These are phyloP conservation scores for Petrophora chlorosata DNA, from an alignment of 2,888 invertebrate genomes.

Conservation along the genomic window DNA sequence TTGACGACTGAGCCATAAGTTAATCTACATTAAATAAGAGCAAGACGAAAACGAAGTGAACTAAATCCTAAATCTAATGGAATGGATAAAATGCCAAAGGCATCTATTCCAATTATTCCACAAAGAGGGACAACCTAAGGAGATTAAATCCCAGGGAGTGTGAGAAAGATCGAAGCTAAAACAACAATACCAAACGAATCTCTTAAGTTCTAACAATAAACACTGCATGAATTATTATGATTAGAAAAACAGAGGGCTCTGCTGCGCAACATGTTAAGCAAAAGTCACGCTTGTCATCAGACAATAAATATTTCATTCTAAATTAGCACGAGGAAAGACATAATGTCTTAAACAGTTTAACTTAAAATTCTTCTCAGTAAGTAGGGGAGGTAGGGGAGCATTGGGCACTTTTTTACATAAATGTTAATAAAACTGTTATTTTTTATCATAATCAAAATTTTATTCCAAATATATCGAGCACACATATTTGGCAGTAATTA, in stretches of 20 bases:
- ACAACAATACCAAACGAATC: constrained; percentile 1
- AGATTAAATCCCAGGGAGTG: not conserved
- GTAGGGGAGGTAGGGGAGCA: too few relatives aligned
- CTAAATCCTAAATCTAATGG: constrained; percentile 10
- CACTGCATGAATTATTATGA: constrained; percentile 4
- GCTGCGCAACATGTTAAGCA: not conserved
- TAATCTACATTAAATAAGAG: constrained; percentile 7
- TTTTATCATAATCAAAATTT: too few relatives aligned
- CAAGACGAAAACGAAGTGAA: constrained; percentile 5
- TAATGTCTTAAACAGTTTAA: not conserved
- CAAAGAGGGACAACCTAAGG: not conserved
- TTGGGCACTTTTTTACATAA: too few relatives aligned
- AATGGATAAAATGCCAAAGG: constrained; percentile 8
- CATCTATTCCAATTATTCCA: not conserved
- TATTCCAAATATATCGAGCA: too few relatives aligned
- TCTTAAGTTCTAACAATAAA: not conserved
- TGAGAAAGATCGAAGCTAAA: constrained; percentile 6
- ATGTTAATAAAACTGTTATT: too few relatives aligned
- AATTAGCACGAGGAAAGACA: constrained; percentile 1
- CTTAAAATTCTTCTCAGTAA: not conserved
- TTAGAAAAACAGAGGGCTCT: constrained; percentile 11
- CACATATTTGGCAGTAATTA: too few relatives aligned
- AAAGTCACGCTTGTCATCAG: not conserved
- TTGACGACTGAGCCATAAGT: constrained; percentile 1
- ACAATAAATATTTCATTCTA: constrained; percentile 1